These are phyloP conservation scores for Phyllotis vaccarum DNA, from an alignment of 2,797 vertebrate species.

Conservation along the genomic window DNA sequence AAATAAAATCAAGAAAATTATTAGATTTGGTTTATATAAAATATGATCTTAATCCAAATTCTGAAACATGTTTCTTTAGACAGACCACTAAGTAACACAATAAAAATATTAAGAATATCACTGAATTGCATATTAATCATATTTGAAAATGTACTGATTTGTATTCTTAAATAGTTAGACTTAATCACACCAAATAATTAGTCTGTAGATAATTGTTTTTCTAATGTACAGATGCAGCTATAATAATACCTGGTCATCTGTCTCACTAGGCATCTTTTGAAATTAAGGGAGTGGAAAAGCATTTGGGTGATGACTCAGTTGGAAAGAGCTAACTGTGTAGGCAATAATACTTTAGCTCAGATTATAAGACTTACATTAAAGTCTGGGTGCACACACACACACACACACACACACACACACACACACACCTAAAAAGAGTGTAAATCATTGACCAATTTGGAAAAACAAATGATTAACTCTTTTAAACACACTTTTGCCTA, in stretches of 20 bases:
- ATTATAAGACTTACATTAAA: neutral
- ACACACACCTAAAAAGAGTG: neutral
- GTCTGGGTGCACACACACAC: neutral
- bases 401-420: neutral
- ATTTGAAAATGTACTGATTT: neutral
- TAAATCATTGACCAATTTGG: neutral
- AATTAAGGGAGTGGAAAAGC: neutral
- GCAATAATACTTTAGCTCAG: neutral
- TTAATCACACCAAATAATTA: neutral
- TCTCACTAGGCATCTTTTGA: neutral
- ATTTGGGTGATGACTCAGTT: neutral
- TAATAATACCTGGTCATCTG: neutral
- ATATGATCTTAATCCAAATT: neutral
- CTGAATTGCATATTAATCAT: neutral
- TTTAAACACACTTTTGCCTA: neutral
- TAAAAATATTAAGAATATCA: neutral
- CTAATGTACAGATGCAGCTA: neutral
- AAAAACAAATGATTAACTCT: neutral
- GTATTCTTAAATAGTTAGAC: constrained; percentile 1
- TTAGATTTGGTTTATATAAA: neutral
- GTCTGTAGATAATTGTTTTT: neutral
- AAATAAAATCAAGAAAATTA: constrained; percentile 49
- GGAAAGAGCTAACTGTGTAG: neutral
- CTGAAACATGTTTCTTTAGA: neutral
- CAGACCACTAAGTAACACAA: neutral